Percentiles rank a stretch among this genome's conserved stretches.
phyloP scores from a whole-genome alignment of 2,797 vertebrate genomes.

The Petrocephalus sullivani region DNA sequence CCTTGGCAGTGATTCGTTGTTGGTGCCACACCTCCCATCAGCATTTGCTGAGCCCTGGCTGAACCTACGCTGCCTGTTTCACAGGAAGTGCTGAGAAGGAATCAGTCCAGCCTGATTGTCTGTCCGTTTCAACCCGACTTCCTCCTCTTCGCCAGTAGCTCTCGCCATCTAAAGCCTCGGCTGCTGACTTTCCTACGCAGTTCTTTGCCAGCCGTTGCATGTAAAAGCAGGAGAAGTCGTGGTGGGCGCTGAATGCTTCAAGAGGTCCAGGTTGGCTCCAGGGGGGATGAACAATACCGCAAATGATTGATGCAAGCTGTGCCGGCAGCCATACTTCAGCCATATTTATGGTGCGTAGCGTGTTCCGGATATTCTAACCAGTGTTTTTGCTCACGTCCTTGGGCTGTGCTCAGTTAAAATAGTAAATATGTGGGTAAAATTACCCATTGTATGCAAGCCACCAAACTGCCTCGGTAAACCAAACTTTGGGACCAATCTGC shows the following conservation, averaged over 20 bases:
- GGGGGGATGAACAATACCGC: neutral
- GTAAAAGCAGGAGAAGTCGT: neutral
- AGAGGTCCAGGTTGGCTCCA: neutral
- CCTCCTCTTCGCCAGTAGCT: neutral
- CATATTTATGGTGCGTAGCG: neutral
- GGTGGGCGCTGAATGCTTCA: neutral
- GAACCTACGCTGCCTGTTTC: neutral
- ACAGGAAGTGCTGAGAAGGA: neutral
- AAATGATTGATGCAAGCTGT: neutral
- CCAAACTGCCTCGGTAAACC: neutral
- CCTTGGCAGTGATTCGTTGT: neutral
- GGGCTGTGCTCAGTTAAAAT: neutral
- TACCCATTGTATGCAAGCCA: neutral
- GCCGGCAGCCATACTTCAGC: neutral
- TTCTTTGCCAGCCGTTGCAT: neutral
- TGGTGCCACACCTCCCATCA: neutral
- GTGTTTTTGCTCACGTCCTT: neutral
- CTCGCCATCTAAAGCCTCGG: neutral
- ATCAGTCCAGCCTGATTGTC: neutral
- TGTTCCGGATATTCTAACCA: neutral
- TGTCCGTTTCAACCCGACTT: neutral
- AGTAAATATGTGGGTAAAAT: neutral
- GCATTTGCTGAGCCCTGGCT: neutral
- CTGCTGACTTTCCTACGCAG: neutral
- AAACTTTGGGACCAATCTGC: neutral